Evolutionary conservation across 2,888 invertebrate species (phyloP).

Genomic region (Aphodius granarius): DNA sequence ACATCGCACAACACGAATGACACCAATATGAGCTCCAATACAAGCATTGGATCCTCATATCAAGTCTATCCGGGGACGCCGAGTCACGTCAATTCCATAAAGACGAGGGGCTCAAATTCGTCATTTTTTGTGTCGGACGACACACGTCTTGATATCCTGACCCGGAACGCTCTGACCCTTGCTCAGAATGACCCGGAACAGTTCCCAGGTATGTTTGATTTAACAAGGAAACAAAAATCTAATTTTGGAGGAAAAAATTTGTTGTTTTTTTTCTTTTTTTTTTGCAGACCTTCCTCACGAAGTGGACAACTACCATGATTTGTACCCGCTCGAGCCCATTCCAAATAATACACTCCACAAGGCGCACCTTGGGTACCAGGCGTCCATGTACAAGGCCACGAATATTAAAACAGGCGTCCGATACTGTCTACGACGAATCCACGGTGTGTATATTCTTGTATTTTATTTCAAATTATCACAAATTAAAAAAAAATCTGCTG

Average conservation of each 20-base stretch:
- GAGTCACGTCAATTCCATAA: slow-evolving; percentile 60
- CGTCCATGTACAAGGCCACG: slow-evolving; percentile 88
- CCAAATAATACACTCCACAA: slow-evolving; percentile 61
- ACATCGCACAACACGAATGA: slow-evolving; percentile 51
- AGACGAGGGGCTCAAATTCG: slow-evolving; percentile 57
- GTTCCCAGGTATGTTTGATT: slow-evolving; percentile 57
- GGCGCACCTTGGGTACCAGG: slow-evolving; percentile 71
- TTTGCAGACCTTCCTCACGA: slow-evolving; percentile 76
- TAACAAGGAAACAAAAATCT: no score
- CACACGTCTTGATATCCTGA: slow-evolving; percentile 75
- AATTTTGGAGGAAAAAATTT: background rate
- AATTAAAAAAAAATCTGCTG: background rate
- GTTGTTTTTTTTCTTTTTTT: slow-evolving; percentile 5
- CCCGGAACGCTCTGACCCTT: slow-evolving; percentile 72
- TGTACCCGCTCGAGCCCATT: slow-evolving; percentile 80
- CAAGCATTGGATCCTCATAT: slow-evolving; percentile 53
- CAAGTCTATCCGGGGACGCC: slow-evolving; percentile 69
- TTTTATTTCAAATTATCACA: background rate
- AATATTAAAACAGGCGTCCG: slow-evolving; percentile 83
- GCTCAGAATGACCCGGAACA: slow-evolving; percentile 72
- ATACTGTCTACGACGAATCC: slow-evolving; percentile 86
- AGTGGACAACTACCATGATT: slow-evolving; percentile 87
- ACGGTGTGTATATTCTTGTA: slow-evolving; percentile 59
- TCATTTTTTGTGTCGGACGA: slow-evolving; percentile 86
- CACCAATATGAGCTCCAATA: slow-evolving; percentile 51